Percentiles rank a stretch among this genome's conserved stretches.
These are phyloP conservation scores for Bothrops jararaca DNA, from an alignment of 2,113 vertebrate species.

Conservation along the genomic window DNA sequence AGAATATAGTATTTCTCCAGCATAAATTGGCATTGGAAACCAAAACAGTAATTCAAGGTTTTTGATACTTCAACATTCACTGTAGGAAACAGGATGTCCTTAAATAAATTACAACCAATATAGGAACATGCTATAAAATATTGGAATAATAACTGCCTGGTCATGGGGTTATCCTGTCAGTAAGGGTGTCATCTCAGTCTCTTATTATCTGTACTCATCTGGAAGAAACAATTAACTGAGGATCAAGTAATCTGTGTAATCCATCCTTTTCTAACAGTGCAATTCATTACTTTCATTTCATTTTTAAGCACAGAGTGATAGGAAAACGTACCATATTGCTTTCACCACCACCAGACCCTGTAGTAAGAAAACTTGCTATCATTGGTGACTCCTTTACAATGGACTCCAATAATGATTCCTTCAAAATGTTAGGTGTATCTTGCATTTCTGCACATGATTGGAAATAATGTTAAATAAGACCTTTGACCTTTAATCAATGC, in stretches of 20 bases:
- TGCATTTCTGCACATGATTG: neutral
- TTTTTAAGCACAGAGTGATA: neutral
- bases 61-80: neutral
- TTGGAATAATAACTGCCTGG: neutral
- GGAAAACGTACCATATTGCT: neutral
- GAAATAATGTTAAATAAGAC: neutral
- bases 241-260: neutral
- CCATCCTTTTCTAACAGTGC: neutral
- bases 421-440: neutral
- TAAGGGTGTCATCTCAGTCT: neutral
- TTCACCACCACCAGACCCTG: neutral
- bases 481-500: neutral
- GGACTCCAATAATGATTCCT: neutral
- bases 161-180: neutral
- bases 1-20: neutral
- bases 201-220: neutral
- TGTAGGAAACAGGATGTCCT: neutral
- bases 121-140: neutral
- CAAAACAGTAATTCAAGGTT: neutral
- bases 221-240: neutral
- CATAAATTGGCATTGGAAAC: neutral
- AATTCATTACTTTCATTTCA: neutral
- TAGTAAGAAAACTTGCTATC: neutral
- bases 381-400: neutral
- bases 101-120: neutral